phyloP scores from a whole-genome alignment of 1,140 invertebrate species.

The Steinernema khuongi region DNA sequence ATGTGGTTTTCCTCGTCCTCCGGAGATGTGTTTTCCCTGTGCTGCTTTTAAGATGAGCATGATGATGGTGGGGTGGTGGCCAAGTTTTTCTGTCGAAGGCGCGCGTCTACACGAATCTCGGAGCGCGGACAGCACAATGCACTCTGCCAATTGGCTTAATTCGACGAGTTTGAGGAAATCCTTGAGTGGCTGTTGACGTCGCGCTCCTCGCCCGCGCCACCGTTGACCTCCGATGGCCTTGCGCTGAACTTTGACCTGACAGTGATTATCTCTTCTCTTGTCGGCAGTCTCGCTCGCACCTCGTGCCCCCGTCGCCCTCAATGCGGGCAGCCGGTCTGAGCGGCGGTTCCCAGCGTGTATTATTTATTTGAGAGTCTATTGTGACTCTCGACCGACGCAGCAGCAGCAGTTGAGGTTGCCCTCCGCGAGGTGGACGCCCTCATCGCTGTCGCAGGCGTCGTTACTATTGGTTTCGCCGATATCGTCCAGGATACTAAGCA shows the following conservation, averaged over 20 bases:
- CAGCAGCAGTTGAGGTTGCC: conserved; percentile 4
- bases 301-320: not conserved
- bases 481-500: conserved; percentile 1
- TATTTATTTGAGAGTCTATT: conserved; percentile 17
- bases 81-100: not conserved
- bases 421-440: not conserved
- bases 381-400: conserved; percentile 8
- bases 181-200: not conserved
- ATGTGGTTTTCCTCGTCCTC: conserved; percentile 7
- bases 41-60: not conserved
- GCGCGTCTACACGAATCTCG: not conserved
- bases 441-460: not conserved
- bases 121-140: conserved; percentile 7
- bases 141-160: conserved; percentile 6
- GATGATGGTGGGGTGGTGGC: conserved; percentile 8
- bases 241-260: conserved; percentile 14
- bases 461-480: conserved; percentile 14
- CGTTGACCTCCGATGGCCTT: conserved; percentile 10
- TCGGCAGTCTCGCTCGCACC: conserved; percentile 11
- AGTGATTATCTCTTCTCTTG: not conserved
- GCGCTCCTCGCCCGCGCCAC: not conserved
- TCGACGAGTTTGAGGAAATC: not conserved
- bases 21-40: conserved; percentile 5
- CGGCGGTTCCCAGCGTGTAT: conserved; percentile 11
- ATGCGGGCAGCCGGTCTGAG: conserved; percentile 13